Percentiles rank a stretch among this genome's conserved stretches.
phyloP scores from a whole-genome alignment of 1,140 invertebrate genomes.

The Drosophila ambigua region DNA sequence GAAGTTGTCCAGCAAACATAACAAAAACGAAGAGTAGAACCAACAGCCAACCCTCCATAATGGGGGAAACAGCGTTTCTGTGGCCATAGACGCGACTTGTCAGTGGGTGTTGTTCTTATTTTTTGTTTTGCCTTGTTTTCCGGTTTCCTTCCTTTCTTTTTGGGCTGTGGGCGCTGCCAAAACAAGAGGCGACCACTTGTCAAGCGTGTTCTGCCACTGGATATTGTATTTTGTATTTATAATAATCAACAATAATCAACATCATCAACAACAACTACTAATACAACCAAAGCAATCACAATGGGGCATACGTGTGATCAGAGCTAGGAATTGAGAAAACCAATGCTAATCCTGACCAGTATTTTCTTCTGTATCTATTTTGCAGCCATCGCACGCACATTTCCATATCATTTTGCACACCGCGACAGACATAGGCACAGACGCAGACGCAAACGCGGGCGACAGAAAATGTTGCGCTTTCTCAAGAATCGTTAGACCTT shows the following conservation, averaged over 20 bases:
- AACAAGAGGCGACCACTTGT: constrained; percentile 62
- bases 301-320: constrained; percentile 68
- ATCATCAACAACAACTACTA: constrained; percentile 9
- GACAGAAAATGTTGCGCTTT: constrained; percentile 70
- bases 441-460: constrained; percentile 32
- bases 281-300: constrained; percentile 23
- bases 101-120: constrained; percentile 18
- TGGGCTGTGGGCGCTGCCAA: constrained; percentile 30
- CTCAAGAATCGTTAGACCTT: constrained; percentile 69
- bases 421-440: constrained; percentile 18
- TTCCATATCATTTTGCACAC: constrained; percentile 67
- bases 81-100: constrained; percentile 13
- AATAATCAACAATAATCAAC: background rate
- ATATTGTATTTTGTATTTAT: constrained; percentile 43
- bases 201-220: constrained; percentile 40
- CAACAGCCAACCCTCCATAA: constrained; percentile 10
- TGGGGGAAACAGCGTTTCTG: constrained; percentile 8
- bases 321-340: constrained; percentile 26
- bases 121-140: constrained; percentile 12
- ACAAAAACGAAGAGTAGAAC: constrained; percentile 22
- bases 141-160: constrained; percentile 17
- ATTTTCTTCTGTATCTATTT: constrained; percentile 47
- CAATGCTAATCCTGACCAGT: constrained; percentile 45
- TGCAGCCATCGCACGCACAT: constrained; percentile 52
- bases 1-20: constrained; percentile 51